Conservation (phyloP, 2,797 vertebrate genomes). For the Sphenopsis melanotis region DNA sequence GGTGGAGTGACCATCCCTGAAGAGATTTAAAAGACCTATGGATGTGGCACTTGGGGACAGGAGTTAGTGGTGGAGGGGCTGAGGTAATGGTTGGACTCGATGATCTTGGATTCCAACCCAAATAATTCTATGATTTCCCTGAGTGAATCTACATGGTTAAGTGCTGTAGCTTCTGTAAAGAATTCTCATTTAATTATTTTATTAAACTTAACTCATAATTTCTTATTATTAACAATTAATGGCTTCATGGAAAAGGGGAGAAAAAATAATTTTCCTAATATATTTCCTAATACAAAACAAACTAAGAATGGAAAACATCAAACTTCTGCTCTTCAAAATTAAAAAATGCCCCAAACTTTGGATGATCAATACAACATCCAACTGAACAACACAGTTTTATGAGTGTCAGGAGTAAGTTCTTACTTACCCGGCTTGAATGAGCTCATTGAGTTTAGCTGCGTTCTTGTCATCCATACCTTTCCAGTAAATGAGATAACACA, state of each 20-base stretch:
- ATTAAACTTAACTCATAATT: not conserved
- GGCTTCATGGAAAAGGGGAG: not conserved
- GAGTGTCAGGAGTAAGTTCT: not conserved
- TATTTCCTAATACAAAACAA: not conserved
- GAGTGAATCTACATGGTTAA: not conserved
- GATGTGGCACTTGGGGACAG: not conserved
- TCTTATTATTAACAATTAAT: not conserved
- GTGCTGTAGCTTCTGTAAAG: not conserved
- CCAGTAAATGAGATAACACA: conserved; percentile 35
- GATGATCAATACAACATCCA: not conserved
- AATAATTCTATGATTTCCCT: not conserved
- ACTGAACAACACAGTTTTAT: not conserved
- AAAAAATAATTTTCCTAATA: not conserved
- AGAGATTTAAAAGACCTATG: not conserved
- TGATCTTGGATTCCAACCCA: not conserved
- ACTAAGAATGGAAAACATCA: not conserved
- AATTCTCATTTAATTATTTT: not conserved
- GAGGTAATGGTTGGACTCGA: not conserved
- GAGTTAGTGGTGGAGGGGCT: not conserved
- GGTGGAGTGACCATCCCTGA: not conserved
- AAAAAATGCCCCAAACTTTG: not conserved
- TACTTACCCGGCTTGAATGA: conserved; percentile 96
- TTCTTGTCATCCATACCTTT: conserved; percentile 99
- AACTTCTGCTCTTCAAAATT: not conserved
- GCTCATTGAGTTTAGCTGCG: conserved; percentile 93